phyloP scores from a whole-genome alignment of 2,797 vertebrate species.

The Enteromius paludinosus region DNA sequence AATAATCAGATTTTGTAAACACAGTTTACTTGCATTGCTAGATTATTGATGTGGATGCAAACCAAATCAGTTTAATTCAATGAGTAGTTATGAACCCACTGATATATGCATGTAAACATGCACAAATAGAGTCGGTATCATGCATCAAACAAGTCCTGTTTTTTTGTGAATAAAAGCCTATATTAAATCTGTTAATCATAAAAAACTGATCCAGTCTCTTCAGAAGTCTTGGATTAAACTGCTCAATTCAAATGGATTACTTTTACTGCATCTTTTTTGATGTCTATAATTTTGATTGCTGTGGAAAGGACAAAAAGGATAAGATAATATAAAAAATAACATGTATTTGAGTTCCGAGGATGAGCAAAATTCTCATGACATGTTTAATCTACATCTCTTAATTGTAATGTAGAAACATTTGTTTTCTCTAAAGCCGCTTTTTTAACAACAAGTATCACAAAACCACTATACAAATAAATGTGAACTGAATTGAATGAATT shows the following conservation, averaged over 20 bases:
- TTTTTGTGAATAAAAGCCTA: neutral
- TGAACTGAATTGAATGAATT: neutral
- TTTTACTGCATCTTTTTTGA: neutral
- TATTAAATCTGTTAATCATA: neutral
- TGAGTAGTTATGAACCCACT: neutral
- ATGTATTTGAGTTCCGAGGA: neutral
- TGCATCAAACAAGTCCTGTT: neutral
- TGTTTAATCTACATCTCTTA: neutral
- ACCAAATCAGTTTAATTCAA: neutral
- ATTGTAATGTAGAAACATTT: neutral
- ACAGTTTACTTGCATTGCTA: neutral
- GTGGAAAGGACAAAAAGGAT: neutral
- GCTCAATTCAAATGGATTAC: neutral
- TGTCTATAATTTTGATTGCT: neutral
- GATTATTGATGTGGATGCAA: neutral
- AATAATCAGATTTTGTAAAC: neutral
- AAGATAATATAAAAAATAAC: neutral
- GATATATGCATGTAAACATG: neutral
- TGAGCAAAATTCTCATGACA: neutral
- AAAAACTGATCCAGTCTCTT: neutral
- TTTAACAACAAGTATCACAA: too few relatives aligned
- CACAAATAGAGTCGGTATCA: neutral
- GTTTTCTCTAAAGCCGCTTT: neutral
- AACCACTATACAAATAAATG: neutral
- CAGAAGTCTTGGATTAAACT: neutral